Evolutionary conservation across 2,797 vertebrate genomes (phyloP).

Genomic region (Platalea minor): DNA sequence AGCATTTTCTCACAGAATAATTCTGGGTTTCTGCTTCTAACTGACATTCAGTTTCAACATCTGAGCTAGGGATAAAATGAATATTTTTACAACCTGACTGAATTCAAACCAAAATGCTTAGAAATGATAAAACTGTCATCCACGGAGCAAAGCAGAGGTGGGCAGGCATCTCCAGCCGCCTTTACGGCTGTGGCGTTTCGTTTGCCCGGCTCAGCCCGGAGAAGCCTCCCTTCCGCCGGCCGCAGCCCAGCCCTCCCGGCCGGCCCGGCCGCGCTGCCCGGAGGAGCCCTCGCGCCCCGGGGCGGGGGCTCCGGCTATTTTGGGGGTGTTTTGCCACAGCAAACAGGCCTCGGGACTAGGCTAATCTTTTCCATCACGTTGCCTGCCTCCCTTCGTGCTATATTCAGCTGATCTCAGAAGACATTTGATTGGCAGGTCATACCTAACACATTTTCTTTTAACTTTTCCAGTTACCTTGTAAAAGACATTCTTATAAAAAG

Average conservation of each 20-base stretch:
- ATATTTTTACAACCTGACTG: constrained; percentile 60
- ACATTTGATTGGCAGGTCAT: not conserved
- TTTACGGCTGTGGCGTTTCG: not conserved
- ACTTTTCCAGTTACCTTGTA: not conserved
- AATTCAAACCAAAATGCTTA: constrained; percentile 41
- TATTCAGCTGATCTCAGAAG: not conserved
- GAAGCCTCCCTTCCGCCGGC: not conserved
- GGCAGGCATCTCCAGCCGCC: not conserved
- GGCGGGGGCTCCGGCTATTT: not conserved
- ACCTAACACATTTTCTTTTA: not conserved
- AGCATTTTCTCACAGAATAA: constrained; percentile 48
- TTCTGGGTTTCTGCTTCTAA: constrained; percentile 26
- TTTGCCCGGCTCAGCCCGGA: not conserved
- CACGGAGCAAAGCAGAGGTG: not conserved
- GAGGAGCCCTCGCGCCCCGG: not conserved
- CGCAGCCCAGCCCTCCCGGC: not conserved
- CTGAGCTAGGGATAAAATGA: constrained; percentile 42
- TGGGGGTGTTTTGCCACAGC: not conserved
- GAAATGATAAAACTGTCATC: not conserved
- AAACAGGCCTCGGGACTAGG: not conserved
- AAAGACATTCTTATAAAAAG: not conserved
- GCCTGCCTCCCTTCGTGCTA: not conserved
- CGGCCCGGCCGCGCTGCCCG: not conserved
- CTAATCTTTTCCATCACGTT: not conserved
- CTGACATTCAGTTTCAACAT: constrained; percentile 39